A percentile compares a stretch with the other conserved stretches of the same genome.
phyloP scores from a whole-genome alignment of 2,113 vertebrate genomes.

The Tetrao urogallus region DNA sequence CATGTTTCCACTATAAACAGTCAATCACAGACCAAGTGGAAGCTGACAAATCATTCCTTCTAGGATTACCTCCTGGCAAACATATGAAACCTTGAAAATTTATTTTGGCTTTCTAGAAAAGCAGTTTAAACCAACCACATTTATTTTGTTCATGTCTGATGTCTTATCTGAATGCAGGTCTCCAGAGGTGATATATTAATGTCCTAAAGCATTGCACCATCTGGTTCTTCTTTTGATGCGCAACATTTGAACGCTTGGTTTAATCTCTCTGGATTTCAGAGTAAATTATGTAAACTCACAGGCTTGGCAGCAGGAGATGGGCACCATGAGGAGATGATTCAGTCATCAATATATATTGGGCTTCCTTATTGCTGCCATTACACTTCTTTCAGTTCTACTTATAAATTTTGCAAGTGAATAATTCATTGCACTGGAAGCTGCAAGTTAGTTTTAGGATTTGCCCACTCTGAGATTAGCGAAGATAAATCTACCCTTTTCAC shows the following conservation, averaged over 20 bases:
- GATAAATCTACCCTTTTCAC: constrained; percentile 43
- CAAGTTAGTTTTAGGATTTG: constrained; percentile 46
- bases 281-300: constrained; percentile 59
- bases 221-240: constrained; percentile 42
- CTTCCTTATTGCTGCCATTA: constrained; percentile 61
- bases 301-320: constrained; percentile 53
- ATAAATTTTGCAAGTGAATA: constrained; percentile 53
- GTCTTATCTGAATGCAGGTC: constrained; percentile 53
- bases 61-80: constrained; percentile 8
- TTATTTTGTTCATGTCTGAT: constrained; percentile 16
- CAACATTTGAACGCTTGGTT: constrained; percentile 46
- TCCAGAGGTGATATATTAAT: constrained; percentile 66
- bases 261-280: constrained; percentile 54
- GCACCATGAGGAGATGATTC: constrained; percentile 66
- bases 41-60: constrained; percentile 1
- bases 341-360: constrained; percentile 67
- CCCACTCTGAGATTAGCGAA: constrained; percentile 57
- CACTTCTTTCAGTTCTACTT: constrained; percentile 40
- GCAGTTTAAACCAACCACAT: neutral
- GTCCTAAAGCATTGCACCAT: constrained; percentile 56
- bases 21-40: neutral
- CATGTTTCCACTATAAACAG: neutral
- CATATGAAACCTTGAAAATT: neutral
- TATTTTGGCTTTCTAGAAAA: constrained; percentile 38
- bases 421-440: constrained; percentile 41